Conservation (phyloP, 1,140 invertebrate genomes). For the Drosophila sturtevanti region DNA sequence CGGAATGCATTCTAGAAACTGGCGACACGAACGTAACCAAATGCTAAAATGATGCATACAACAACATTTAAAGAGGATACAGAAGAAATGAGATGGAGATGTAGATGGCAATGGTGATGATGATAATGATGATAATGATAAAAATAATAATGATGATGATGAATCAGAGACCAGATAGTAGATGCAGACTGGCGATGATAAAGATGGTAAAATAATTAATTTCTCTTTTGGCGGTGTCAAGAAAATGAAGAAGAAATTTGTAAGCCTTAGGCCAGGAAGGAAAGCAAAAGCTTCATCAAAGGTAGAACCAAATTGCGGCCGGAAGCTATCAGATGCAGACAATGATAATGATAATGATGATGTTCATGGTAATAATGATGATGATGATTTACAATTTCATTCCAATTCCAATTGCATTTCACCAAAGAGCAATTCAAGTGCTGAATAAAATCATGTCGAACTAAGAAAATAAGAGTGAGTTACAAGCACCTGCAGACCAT, state of each 20-base stretch:
- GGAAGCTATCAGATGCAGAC: neutral
- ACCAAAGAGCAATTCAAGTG: neutral
- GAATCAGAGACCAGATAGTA: neutral
- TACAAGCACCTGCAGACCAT: conserved; percentile 13
- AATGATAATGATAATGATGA: neutral
- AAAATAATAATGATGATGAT: neutral
- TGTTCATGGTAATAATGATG: neutral
- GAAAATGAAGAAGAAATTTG: neutral
- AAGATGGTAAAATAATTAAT: conserved; percentile 10
- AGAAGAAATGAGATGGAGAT: neutral
- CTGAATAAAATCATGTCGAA: neutral
- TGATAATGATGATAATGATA: neutral
- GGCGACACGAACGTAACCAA: neutral
- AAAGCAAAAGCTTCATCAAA: conserved; percentile 4
- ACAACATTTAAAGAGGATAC: neutral
- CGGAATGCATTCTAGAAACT: conserved; percentile 10
- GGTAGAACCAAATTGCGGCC: neutral
- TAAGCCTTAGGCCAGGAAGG: neutral
- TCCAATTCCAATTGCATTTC: neutral
- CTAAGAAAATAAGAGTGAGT: neutral
- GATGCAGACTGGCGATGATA: neutral
- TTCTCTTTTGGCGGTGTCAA: conserved; percentile 11
- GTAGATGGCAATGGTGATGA: neutral
- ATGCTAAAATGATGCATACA: neutral
- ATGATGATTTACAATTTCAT: neutral